Evolutionary conservation across 2,113 vertebrate genomes (phyloP), one percentile per base, ranked within the genome.

Genomic region (Xenus cinereus): DNA sequence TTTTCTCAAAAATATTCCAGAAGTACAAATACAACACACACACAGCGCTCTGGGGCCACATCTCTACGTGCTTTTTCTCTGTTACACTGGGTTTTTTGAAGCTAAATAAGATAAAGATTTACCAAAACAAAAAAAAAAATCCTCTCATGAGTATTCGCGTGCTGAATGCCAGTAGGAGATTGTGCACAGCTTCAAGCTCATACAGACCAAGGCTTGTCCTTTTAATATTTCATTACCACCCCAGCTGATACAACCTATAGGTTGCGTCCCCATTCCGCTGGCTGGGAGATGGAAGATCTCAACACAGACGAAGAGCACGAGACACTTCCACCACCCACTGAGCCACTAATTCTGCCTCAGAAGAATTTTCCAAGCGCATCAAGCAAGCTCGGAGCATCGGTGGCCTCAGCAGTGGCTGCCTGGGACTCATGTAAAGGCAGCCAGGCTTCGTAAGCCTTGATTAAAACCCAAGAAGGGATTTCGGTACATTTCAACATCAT

Each of bases 331-430:
- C 43, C 39, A 20, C 30, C 12, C 1, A 0, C 79, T 14, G 14
- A 60, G 26, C 23, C 53, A 2, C 19, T 78, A 41, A 50, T 33
- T 54, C 80, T 15, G 23, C 14, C 2, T 37, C 63, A 37, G 77
- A 77, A 64, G 53, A 14, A 33, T 73, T 87, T 64, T 66, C 57
- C 57, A 53, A 73, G 45, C 0, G 3, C 33, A 46, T 57, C 14
- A 33, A 81, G 24, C 14, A 60, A 35, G 22, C 22, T 4, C 4
- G 0, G 54, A 63, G 9, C 81, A 35, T 24, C 11, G 4, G 15
- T 2, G 3, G 28, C 23, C 16, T 21, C 41, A 8, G 45, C 0
- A 0, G 20, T 1, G 3, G 51, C 66, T 83, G 32, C 14, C 33
- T 39, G 77, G 27, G 74, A n/a, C 27, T n/a, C 30, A 0, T 0